These are phyloP conservation scores for Hoplodrina ambigua DNA, from an alignment of 2,888 invertebrate species.

Conservation along the genomic window DNA sequence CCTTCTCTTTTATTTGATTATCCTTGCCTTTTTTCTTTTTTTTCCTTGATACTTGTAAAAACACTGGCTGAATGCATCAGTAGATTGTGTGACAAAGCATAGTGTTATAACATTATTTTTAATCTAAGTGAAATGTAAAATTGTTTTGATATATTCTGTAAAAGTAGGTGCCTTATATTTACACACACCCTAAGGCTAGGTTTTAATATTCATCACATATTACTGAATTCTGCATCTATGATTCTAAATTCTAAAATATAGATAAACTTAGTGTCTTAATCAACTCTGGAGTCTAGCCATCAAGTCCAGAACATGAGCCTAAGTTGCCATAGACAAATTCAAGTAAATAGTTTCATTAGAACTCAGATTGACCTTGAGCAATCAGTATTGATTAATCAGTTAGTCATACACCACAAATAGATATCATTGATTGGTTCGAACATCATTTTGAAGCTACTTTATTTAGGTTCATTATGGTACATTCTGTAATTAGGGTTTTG, in stretches of 20 bases:
- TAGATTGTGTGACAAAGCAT: not conserved
- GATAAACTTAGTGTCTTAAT: not conserved
- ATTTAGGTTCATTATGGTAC: not conserved
- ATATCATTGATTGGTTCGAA: not conserved
- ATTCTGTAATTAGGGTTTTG: no score
- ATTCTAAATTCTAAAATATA: not conserved
- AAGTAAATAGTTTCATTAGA: not conserved
- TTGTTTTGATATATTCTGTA: not conserved
- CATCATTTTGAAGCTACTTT: not conserved
- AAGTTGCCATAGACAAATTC: not conserved
- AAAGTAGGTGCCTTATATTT: no score
- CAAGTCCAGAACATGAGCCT: not conserved
- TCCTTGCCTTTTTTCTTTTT: not conserved
- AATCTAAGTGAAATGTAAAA: not conserved
- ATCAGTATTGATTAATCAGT: slow-evolving; percentile 17
- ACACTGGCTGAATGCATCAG: not conserved
- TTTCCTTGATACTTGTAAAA: not conserved
- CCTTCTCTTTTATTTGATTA: not conserved
- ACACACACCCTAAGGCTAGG: no score
- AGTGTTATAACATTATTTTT: not conserved
- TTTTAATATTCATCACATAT: no score
- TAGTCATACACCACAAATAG: slow-evolving; percentile 25
- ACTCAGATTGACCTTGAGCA: slow-evolving; percentile 16
- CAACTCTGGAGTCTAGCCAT: not conserved
- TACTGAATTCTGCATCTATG: not conserved